Percentiles rank a stretch among this genome's conserved stretches.
Evolutionary conservation across 2,113 vertebrate genomes (phyloP).

Genomic region (Poeciliopsis prolifica): DNA sequence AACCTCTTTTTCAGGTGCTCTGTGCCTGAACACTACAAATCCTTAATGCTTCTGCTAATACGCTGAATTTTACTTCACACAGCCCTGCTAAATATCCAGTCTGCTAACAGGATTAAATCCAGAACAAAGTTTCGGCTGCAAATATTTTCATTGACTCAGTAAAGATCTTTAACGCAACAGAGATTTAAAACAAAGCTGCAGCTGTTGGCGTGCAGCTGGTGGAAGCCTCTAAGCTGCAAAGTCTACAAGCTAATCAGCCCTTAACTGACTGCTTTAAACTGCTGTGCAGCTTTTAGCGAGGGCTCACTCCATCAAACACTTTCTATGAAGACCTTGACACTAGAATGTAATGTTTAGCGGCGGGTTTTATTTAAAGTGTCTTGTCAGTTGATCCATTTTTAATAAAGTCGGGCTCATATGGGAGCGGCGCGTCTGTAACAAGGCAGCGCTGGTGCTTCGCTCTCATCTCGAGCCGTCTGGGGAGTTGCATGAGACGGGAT

Average conservation of each 20-base stretch:
- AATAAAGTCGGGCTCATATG: constrained; percentile 19
- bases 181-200: constrained; percentile 20
- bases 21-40: neutral
- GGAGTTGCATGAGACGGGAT: constrained; percentile 40
- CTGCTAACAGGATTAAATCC: neutral
- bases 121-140: constrained; percentile 1
- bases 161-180: constrained; percentile 2
- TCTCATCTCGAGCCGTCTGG: constrained; percentile 21
- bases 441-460: neutral
- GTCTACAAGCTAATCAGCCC: constrained; percentile 14
- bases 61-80: too few relatives aligned
- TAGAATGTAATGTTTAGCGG: constrained; percentile 15
- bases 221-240: constrained; percentile 10
- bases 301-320: constrained; percentile 52
- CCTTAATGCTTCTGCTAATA: neutral
- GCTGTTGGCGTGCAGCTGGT: neutral
- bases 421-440: constrained; percentile 15
- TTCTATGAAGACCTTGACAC: constrained; percentile 48
- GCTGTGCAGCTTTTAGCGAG: constrained; percentile 40
- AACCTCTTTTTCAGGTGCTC: neutral
- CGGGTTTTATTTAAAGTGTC: constrained; percentile 43
- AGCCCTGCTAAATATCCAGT: too few relatives aligned
- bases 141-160: constrained; percentile 19
- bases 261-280: constrained; percentile 29
- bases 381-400: constrained; percentile 49